phyloP scores from a whole-genome alignment of 1,140 invertebrate species.

The Doryteuthis pealeii region DNA sequence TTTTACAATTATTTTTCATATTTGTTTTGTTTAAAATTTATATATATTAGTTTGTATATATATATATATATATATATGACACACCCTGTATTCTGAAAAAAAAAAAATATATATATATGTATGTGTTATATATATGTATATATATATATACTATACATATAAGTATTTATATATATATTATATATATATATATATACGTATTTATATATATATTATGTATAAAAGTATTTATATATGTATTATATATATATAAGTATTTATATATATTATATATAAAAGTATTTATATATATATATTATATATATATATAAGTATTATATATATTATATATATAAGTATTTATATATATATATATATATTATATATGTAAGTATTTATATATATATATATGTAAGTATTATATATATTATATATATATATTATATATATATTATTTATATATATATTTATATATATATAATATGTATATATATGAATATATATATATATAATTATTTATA shows the following conservation, averaged over 20 bases:
- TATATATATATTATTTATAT: neutral
- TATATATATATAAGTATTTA: too few species aligned
- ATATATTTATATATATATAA: neutral
- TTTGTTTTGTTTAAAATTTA: too few species aligned
- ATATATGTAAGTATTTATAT: neutral
- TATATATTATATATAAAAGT: too few species aligned
- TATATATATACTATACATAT: slow-evolving; percentile 6
- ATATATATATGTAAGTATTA: neutral
- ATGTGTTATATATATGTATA: neutral
- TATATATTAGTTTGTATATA: neutral
- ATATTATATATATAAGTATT: neutral
- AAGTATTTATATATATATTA: neutral
- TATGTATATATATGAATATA: neutral
- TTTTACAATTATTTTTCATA: too few species aligned
- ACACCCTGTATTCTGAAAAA: neutral
- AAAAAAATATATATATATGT: neutral
- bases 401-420: neutral
- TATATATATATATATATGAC: too few species aligned
- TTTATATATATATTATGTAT: neutral
- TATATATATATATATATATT: neutral
- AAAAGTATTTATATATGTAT: neutral
- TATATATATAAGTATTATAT: neutral
- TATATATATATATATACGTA: neutral
- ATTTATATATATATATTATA: neutral
- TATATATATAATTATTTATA: neutral